Conservation (phyloP, 2,888 invertebrate genomes). For the Pecten maximus region DNA sequence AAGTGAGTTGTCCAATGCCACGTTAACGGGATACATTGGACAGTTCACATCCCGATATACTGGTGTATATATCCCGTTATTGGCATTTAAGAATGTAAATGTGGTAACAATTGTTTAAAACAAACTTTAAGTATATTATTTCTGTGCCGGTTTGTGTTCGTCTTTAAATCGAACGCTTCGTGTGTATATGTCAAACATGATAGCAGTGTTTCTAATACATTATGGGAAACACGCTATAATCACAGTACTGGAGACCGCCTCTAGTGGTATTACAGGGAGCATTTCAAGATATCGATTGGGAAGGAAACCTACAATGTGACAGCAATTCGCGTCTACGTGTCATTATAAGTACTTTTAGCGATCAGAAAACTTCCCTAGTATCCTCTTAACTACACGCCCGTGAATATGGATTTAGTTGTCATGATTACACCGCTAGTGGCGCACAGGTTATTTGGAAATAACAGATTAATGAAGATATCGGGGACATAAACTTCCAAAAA, state of each 20-base stretch:
- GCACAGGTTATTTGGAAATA: neutral
- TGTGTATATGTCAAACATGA: neutral
- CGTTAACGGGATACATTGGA: too few species aligned
- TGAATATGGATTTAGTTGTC: neutral
- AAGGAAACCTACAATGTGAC: conserved; percentile 15
- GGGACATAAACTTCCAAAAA: neutral
- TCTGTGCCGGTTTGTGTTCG: too few species aligned
- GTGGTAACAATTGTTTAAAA: too few species aligned
- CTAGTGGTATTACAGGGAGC: neutral
- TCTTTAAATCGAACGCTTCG: neutral
- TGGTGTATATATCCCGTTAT: too few species aligned
- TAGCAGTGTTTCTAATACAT: neutral
- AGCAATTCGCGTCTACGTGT: neutral
- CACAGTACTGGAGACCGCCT: neutral
- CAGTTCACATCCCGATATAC: too few species aligned
- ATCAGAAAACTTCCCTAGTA: neutral
- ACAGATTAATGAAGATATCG: neutral
- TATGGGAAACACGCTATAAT: neutral
- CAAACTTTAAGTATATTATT: too few species aligned
- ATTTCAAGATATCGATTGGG: neutral
- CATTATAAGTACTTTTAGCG: neutral
- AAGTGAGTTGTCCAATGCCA: too few species aligned
- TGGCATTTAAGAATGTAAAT: too few species aligned
- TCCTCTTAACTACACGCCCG: neutral
- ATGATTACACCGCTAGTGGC: neutral